Base-by-base conservation (phyloP, 2,113 vertebrate species). In the Myotis yumanensis region DNA sequence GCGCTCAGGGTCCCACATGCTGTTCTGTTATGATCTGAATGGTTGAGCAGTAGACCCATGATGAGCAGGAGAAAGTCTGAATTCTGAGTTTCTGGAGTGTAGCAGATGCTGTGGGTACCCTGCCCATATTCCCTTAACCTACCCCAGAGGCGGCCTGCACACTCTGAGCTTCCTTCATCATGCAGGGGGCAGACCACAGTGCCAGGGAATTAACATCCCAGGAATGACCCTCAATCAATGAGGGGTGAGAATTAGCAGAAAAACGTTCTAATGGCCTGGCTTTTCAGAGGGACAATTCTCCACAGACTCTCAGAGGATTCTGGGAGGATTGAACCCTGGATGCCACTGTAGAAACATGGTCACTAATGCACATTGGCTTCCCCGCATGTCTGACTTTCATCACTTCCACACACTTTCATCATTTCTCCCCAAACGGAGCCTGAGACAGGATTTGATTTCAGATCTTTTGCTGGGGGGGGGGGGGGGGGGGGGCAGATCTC, bases 121-220 rank as follows among this genome's bases (percentile, higher is more conserved):
- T 72, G 12, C 8, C 48, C 9, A 28, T 2, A 9, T 5, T 72
- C 9, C 14, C 52, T 75, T 43, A 35, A 20, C 17, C 32, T 37
- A 15, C 73, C 5, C 5, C 0, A 0, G 32, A 40, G n/a, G 25
- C 20, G 59, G 30, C 18, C n/a, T 68, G 37, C 3, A 23, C 1
- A 17, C 22, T 12, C 30, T 30, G 20, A 77, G 40, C 59, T 86
- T 90, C 30, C 48, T 75, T 77, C 48, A 32, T 43, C 23, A 73
- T 15, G 37, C 30, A 32, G 17, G 17, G 23, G 32, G 4, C n/a
- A 88, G 69, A 86, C 12, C 17, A 57, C 18, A 57, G 40, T 62
- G 40, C 11, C 35, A 90, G 1, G 1, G 12, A 81, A 12, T 73
- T 83, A 66, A 92, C 22, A 95, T 16, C 14, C 7, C 4, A 30